A percentile compares a stretch with the other conserved stretches of the same genome.
Conservation (phyloP, 2,113 vertebrate genomes). For the Ranitomeya imitator region DNA sequence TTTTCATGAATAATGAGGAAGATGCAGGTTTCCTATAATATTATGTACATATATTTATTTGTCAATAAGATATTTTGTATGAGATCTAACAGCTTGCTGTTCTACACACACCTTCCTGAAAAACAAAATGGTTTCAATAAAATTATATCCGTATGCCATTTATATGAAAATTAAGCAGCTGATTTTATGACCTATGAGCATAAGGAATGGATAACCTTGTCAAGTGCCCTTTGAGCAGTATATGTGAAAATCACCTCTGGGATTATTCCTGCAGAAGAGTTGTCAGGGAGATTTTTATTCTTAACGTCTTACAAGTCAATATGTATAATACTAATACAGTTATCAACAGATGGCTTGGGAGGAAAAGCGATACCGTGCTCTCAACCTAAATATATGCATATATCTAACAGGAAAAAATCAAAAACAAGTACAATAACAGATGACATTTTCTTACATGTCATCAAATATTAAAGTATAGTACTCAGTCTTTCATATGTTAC, state of each 20-base stretch:
- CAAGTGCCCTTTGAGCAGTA: slow-evolving; percentile 50
- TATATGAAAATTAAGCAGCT: slow-evolving; percentile 53
- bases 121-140: slow-evolving; percentile 26
- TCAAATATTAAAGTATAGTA: not conserved
- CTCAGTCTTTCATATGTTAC: too few relatives aligned
- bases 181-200: slow-evolving; percentile 50
- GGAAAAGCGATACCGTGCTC: not conserved
- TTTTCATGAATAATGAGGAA: slow-evolving; percentile 9
- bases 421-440: not conserved
- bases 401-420: not conserved
- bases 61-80: slow-evolving; percentile 14
- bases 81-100: not conserved
- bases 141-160: slow-evolving; percentile 44
- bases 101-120: slow-evolving; percentile 22
- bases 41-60: slow-evolving; percentile 10
- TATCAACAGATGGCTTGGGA: slow-evolving; percentile 7
- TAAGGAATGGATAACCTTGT: slow-evolving; percentile 53
- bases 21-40: slow-evolving; percentile 1
- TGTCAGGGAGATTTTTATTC: slow-evolving; percentile 44
- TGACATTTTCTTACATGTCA: not conserved
- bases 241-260: slow-evolving; percentile 40
- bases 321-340: slow-evolving; percentile 1
- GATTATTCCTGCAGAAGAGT: slow-evolving; percentile 40
- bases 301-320: slow-evolving; percentile 31
- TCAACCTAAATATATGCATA: not conserved